phyloP scores from a whole-genome alignment of 2,797 vertebrate species.

The Eulemur mongoz region DNA sequence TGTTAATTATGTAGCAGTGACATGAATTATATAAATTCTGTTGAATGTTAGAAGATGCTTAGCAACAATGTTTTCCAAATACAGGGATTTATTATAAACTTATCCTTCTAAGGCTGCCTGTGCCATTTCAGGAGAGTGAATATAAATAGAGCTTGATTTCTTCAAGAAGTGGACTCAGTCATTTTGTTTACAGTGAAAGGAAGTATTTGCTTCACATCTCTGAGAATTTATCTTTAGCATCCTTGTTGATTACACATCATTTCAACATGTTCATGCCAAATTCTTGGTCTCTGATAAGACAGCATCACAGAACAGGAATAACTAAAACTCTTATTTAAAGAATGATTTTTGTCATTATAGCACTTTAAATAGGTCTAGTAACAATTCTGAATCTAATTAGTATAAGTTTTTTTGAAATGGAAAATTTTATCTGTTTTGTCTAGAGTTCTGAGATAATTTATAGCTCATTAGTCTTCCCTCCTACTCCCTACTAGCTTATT shows the following conservation, averaged over 20 bases:
- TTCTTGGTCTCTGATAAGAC: slow-evolving; percentile 81
- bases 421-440: slow-evolving; percentile 49
- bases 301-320: slow-evolving; percentile 81
- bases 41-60: slow-evolving; percentile 90
- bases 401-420: slow-evolving; percentile 14
- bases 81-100: slow-evolving; percentile 90
- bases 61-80: slow-evolving; percentile 91
- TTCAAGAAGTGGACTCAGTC: slow-evolving; percentile 88
- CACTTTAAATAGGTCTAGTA: slow-evolving; percentile 49
- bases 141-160: slow-evolving; percentile 93
- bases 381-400: slow-evolving; percentile 44
- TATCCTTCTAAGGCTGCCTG: slow-evolving; percentile 92
- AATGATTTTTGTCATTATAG: slow-evolving; percentile 70
- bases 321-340: slow-evolving; percentile 81
- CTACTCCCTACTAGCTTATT: neutral
- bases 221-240: slow-evolving; percentile 84
- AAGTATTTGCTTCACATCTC: slow-evolving; percentile 84
- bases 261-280: slow-evolving; percentile 82
- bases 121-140: slow-evolving; percentile 88
- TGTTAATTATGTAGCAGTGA: slow-evolving; percentile 88
- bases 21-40: slow-evolving; percentile 88
- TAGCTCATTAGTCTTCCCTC: neutral
- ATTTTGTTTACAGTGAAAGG: slow-evolving; percentile 91
- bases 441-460: slow-evolving; percentile 20
- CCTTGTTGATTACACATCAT: slow-evolving; percentile 81